These are phyloP conservation scores for Pteromalus puparum DNA, from an alignment of 1,140 invertebrate genomes.

Conservation along the genomic window DNA sequence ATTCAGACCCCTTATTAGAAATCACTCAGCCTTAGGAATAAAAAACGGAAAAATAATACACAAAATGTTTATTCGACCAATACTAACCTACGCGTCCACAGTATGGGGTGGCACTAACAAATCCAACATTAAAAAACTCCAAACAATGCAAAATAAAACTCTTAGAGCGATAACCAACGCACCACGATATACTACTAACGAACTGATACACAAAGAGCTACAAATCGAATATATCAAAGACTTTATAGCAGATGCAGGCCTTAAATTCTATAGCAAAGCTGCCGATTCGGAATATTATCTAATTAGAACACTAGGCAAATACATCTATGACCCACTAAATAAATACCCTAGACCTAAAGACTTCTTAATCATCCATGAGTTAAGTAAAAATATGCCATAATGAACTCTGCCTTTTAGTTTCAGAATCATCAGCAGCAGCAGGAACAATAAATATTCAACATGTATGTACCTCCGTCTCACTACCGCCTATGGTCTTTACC, in stretches of 20 bases:
- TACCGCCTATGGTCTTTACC: conserved; percentile 1
- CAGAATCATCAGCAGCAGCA: not conserved
- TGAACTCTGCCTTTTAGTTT: not conserved
- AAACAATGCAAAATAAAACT: conserved; percentile 9
- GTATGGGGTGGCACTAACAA: not conserved
- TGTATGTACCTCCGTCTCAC: not conserved
- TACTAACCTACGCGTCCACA: not conserved
- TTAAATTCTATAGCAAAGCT: too few species aligned
- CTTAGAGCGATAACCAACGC: conserved; percentile 5
- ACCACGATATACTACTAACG: not conserved
- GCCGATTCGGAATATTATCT: not conserved
- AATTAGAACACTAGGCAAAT: not conserved
- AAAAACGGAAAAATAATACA: conserved; percentile 10
- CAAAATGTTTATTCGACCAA: conserved; percentile 14
- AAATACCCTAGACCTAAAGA: not conserved
- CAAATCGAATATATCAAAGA: not conserved
- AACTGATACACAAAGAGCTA: not conserved
- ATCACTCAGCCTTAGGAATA: not conserved
- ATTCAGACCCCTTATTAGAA: not conserved
- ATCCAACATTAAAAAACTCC: not conserved
- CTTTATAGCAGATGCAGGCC: not conserved
- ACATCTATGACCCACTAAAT: not conserved
- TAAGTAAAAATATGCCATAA: not conserved
- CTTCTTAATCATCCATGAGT: not conserved
- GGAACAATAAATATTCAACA: not conserved